phyloP scores from a whole-genome alignment of 2,113 vertebrate genomes.

The Platycercus adscitus region DNA sequence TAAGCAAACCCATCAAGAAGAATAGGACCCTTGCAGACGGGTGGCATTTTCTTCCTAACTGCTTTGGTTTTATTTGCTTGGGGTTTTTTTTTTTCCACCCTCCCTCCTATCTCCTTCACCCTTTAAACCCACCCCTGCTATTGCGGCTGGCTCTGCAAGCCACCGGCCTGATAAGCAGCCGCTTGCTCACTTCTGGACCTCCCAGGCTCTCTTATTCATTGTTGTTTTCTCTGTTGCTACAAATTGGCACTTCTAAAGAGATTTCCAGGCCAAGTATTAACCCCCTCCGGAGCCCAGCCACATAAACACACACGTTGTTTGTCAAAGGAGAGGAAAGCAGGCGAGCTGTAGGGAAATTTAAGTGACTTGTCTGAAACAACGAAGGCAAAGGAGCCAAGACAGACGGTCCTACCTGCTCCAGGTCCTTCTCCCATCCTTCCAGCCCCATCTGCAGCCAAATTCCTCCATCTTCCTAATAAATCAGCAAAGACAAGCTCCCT shows the following conservation, averaged over 20 bases:
- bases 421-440: not conserved
- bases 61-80: conserved; percentile 50
- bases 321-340: conserved; percentile 48
- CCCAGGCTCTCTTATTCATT: conserved; percentile 27
- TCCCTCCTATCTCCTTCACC: not conserved
- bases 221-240: conserved; percentile 49
- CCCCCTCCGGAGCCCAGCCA: conserved; percentile 57
- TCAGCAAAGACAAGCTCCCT: not conserved
- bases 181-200: not conserved
- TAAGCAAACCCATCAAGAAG: conserved; percentile 61
- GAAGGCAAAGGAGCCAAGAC: not conserved
- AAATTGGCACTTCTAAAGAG: conserved; percentile 66
- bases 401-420: not conserved
- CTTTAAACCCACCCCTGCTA: conserved; percentile 3
- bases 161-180: conserved; percentile 47
- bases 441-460: not conserved
- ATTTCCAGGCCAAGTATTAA: conserved; percentile 68
- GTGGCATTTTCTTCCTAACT: conserved; percentile 54
- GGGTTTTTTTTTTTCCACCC: not conserved
- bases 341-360: conserved; percentile 11
- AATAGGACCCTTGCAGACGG: conserved; percentile 36
- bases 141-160: not conserved
- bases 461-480: not conserved
- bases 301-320: conserved; percentile 52
- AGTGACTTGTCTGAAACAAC: conserved; percentile 24